A percentile compares a stretch with the other conserved stretches of the same genome.
These are phyloP conservation scores for Cryptoleucopteryx plumbea DNA, from an alignment of 2,113 vertebrate species.

Conservation along the genomic window DNA sequence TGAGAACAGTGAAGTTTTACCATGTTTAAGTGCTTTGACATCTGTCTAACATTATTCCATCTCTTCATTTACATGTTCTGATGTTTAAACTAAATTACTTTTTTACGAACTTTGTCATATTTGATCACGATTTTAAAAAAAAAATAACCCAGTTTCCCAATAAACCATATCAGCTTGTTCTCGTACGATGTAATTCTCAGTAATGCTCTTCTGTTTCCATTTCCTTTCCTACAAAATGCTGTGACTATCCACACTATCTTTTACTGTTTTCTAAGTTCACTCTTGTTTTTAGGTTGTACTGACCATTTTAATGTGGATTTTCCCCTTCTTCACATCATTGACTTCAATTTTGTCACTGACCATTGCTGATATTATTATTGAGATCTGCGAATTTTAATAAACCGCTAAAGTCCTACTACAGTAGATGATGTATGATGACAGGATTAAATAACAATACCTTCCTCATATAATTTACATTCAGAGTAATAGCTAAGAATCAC, in stretches of 20 bases:
- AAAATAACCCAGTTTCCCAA: neutral
- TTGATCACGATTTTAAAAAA: rapidly evolving
- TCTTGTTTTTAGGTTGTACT: neutral
- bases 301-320: neutral
- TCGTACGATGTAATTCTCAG: neutral
- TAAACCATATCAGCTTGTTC: neutral
- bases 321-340: neutral
- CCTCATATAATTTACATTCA: neutral
- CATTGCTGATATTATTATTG: neutral
- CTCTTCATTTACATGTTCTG: neutral
- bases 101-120: neutral
- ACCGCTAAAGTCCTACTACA: neutral
- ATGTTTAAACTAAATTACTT: neutral
- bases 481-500: neutral
- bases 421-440: neutral
- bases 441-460: neutral
- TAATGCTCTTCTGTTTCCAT: neutral
- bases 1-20: neutral
- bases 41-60: neutral
- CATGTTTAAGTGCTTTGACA: neutral
- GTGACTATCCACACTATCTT: neutral
- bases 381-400: neutral
- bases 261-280: neutral
- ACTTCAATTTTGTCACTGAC: neutral
- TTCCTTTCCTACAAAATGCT: neutral